These are phyloP conservation scores for Sebastes glaucus DNA, from an alignment of 2,797 vertebrate species.

Conservation along the genomic window DNA sequence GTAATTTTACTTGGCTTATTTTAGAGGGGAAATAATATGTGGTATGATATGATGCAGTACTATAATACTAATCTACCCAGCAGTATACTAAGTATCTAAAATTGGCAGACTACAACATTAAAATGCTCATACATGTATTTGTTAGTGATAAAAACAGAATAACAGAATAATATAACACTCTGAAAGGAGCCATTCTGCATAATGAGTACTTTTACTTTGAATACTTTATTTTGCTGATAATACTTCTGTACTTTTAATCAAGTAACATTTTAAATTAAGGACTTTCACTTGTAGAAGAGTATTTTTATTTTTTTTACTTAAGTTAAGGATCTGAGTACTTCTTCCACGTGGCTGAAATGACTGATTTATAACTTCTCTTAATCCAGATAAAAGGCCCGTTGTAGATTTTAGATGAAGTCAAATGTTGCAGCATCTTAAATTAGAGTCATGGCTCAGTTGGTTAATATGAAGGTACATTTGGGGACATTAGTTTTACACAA, in stretches of 20 bases:
- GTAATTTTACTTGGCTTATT: no score
- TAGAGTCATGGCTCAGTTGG: background rate
- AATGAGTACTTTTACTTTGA: background rate
- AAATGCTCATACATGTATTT: background rate
- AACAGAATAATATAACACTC: background rate
- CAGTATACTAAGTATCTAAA: background rate
- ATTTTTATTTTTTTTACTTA: background rate
- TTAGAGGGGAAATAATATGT: no score
- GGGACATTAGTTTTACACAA: background rate
- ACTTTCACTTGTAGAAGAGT: background rate
- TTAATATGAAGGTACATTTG: background rate
- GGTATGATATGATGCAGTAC: rapidly evolving
- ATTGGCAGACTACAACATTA: background rate
- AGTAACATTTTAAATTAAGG: background rate
- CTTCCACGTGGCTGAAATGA: no score
- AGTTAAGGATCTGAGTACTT: background rate
- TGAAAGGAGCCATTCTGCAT: background rate
- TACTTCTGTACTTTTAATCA: background rate
- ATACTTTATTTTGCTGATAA: background rate
- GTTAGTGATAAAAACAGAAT: background rate
- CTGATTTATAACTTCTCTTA: background rate
- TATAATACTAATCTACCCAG: background rate
- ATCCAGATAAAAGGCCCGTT: background rate
- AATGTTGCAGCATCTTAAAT: background rate
- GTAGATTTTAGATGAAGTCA: background rate